These are phyloP conservation scores for Dynastes tityus DNA, from an alignment of 2,888 invertebrate genomes.

Conservation along the genomic window DNA sequence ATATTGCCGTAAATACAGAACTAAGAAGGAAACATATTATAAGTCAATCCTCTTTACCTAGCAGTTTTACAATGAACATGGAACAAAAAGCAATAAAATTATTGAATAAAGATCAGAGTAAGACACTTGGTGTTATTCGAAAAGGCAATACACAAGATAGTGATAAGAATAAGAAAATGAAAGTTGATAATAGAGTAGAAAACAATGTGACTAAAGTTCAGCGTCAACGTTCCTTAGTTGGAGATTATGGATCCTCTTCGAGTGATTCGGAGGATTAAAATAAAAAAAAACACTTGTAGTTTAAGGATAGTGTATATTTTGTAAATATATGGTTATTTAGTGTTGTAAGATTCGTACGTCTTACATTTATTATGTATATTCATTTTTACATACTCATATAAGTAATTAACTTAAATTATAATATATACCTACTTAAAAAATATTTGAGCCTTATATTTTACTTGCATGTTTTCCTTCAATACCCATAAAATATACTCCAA, in stretches of 20 bases:
- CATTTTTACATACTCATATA: neutral
- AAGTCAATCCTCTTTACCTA: constrained; percentile 65
- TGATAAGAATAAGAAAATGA: constrained; percentile 39
- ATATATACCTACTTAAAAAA: no score
- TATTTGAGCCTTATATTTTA: no score
- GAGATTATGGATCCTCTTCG: constrained; percentile 64
- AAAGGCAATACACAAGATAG: constrained; percentile 42
- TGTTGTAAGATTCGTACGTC: no score
- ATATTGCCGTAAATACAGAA: constrained; percentile 74
- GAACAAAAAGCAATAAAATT: constrained; percentile 66
- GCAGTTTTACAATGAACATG: constrained; percentile 63
- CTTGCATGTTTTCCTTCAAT: no score
- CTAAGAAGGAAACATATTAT: constrained; percentile 64
- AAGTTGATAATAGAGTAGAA: constrained; percentile 39
- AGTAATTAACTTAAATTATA: no score
- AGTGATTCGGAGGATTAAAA: constrained; percentile 51
- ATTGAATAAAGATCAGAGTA: constrained; percentile 56
- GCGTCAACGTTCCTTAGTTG: constrained; percentile 60
- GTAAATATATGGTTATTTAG: neutral
- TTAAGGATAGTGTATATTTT: neutral
- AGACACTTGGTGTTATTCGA: constrained; percentile 50
- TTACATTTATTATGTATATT: neutral
- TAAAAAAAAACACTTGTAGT: neutral
- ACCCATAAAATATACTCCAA: no score
- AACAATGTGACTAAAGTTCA: constrained; percentile 48